Evolutionary conservation across 2,888 invertebrate genomes (phyloP).

Genomic region (Sinohyriopsis cumingii): DNA sequence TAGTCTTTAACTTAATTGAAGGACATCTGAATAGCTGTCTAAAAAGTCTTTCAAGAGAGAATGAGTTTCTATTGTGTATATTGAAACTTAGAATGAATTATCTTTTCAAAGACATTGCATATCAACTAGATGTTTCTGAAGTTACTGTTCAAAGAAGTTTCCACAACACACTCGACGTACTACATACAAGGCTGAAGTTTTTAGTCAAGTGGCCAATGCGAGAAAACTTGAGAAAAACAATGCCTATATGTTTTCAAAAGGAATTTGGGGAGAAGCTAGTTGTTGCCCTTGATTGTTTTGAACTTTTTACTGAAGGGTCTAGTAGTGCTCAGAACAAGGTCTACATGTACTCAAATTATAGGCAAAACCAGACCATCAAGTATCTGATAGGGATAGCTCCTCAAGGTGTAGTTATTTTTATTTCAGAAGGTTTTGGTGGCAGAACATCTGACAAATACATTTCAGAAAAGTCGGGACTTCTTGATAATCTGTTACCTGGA

Average conservation of each 20-base stretch:
- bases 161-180: slow-evolving; percentile 14
- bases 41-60: slow-evolving; percentile 15
- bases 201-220: slow-evolving; percentile 17
- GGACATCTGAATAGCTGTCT: slow-evolving; percentile 7
- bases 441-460: too few relatives aligned
- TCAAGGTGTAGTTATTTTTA: too few relatives aligned
- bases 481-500: too few relatives aligned
- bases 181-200: slow-evolving; percentile 15
- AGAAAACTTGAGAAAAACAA: slow-evolving; percentile 16
- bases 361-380: slow-evolving; percentile 34
- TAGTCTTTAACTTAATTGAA: slow-evolving; percentile 13
- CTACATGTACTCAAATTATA: slow-evolving; percentile 22
- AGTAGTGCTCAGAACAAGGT: slow-evolving; percentile 6
- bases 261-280: slow-evolving; percentile 21
- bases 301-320: slow-evolving; percentile 17
- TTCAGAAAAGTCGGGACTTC: too few relatives aligned
- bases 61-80: slow-evolving; percentile 17
- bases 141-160: slow-evolving; percentile 16
- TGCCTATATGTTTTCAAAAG: slow-evolving; percentile 25
- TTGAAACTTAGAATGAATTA: slow-evolving; percentile 19
- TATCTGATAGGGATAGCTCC: slow-evolving; percentile 15
- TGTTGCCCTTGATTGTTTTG: slow-evolving; percentile 19
- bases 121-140: slow-evolving; percentile 16
- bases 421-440: too few relatives aligned
- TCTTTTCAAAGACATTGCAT: slow-evolving; percentile 15